Percentiles rank a stretch among this genome's conserved stretches.
Conservation (phyloP, 2,797 vertebrate genomes). For the Staurois parvus region DNA sequence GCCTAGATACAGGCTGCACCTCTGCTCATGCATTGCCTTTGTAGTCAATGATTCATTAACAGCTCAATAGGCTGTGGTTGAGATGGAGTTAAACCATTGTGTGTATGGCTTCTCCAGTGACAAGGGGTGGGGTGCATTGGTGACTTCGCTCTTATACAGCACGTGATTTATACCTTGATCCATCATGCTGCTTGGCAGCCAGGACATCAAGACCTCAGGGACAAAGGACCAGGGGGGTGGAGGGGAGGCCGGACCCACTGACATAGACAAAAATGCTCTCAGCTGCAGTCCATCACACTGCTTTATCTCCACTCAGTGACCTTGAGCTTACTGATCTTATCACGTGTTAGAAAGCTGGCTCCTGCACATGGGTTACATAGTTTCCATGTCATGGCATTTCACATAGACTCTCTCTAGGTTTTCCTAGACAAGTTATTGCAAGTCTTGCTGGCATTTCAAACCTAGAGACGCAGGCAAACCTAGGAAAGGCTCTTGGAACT, state of each 20-base stretch:
- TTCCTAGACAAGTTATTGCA: slow-evolving; percentile 15
- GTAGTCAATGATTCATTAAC: slow-evolving; percentile 44
- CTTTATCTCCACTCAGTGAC: slow-evolving; percentile 69
- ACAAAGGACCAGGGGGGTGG: slow-evolving; percentile 30
- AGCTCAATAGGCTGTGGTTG: slow-evolving; percentile 43
- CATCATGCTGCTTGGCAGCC: slow-evolving; percentile 73
- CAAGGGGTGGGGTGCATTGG: slow-evolving; percentile 18
- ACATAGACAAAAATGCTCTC: slow-evolving; percentile 67
- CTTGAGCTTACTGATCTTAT: slow-evolving; percentile 68
- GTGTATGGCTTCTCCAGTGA: slow-evolving; percentile 63
- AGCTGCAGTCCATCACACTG: slow-evolving; percentile 69
- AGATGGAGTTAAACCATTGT: slow-evolving; percentile 51
- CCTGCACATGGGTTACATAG: slow-evolving; percentile 57
- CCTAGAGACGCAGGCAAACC: neutral
- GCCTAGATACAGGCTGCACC: neutral
- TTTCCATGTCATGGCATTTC: slow-evolving; percentile 19
- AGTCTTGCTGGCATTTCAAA: neutral
- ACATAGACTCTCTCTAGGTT: slow-evolving; percentile 29
- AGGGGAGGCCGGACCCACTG: slow-evolving; percentile 57
- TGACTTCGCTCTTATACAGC: slow-evolving; percentile 63
- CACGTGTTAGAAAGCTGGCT: slow-evolving; percentile 61
- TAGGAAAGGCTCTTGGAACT: neutral
- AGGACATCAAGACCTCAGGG: slow-evolving; percentile 72
- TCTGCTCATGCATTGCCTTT: neutral
- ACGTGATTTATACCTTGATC: slow-evolving; percentile 78